Evolutionary conservation across 2,888 invertebrate species (phyloP).

Genomic region (Sturmia bella): DNA sequence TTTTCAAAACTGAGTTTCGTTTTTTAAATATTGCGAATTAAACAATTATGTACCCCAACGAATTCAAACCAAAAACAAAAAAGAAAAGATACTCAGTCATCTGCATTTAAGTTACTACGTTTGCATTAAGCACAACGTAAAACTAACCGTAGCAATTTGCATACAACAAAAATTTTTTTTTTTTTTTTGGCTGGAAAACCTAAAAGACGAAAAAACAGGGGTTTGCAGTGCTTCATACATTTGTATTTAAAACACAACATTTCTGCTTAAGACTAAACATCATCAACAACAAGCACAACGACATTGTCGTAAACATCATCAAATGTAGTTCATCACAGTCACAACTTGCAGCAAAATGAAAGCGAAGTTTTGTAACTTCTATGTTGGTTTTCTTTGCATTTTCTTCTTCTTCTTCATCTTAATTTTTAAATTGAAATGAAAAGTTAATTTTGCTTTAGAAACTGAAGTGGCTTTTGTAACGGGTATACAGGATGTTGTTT

Average conservation of each 20-base stretch:
- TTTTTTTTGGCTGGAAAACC: background rate
- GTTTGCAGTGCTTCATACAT: conserved; percentile 35
- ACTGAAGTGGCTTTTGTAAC: conserved; percentile 22
- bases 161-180: conserved; percentile 57
- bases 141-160: conserved; percentile 60
- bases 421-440: conserved; percentile 65
- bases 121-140: conserved; percentile 5
- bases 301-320: conserved; percentile 69
- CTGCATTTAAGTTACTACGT: conserved; percentile 65
- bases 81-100: conserved; percentile 23
- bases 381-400: conserved; percentile 5
- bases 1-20: no score
- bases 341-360: conserved; percentile 68
- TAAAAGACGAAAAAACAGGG: conserved; percentile 47
- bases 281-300: conserved; percentile 59
- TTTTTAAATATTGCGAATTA: conserved; percentile 49
- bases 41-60: conserved; percentile 51
- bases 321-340: conserved; percentile 73
- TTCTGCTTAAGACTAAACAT: conserved; percentile 61
- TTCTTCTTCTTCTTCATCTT: background rate
- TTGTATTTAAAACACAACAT: conserved; percentile 49
- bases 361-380: conserved; percentile 64
- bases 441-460: conserved; percentile 65
- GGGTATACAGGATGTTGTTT: no score
- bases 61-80: conserved; percentile 4